Base-by-base conservation (phyloP, 2,888 invertebrate genomes). In the Noctuana brunneofusca region DNA sequence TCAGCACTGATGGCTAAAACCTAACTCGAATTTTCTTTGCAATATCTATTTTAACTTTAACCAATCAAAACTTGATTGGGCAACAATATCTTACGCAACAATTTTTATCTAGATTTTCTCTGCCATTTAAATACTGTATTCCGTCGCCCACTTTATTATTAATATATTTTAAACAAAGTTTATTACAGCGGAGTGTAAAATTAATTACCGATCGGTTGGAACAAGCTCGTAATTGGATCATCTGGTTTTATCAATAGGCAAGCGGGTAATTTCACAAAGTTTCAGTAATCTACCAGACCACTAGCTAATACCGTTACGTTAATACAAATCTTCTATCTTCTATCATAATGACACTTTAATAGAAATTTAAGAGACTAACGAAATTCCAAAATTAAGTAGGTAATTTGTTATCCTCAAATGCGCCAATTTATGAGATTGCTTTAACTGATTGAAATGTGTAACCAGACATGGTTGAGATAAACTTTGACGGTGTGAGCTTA, bases 321-420 rank as follows among this genome's bases (percentile, higher is more conserved):
- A 55, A 62, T 55, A 41, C 55, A 56, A 62, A 62, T n/a, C n/a
- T n/a, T n/a, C n/a, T n/a, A 38, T 49, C 38, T 52, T 48, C 57
- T 63, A 63, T 35, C 52, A 46, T 53, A 48, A 53, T 58, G 46
- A 35, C 53, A 58, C n/a, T 55, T 55, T 43, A 11, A 56, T 22
- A 11, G 43, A 24, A 3, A 22, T 49, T 57, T 14, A 3, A 16
- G 14, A 58, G 12, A 27, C 20, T 53, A 18, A 22, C 4, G 8
- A 8, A 12, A 12, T 48, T 6, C 18, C 6, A 22, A 16, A 30
- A 30, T 22, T 48, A 58, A 41, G 27, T 24, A 12, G 6, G 12
- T 5, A 27, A 46, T 20, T 46, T 20, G 12, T 54, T 14, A 46
- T 16, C 12, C 20, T 30, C 24, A 55, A 58, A 49, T 46, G 54